Evolutionary conservation across 2,888 invertebrate species (phyloP), one percentile per base, ranked within the genome.

Genomic region (Eilema caniola): DNA sequence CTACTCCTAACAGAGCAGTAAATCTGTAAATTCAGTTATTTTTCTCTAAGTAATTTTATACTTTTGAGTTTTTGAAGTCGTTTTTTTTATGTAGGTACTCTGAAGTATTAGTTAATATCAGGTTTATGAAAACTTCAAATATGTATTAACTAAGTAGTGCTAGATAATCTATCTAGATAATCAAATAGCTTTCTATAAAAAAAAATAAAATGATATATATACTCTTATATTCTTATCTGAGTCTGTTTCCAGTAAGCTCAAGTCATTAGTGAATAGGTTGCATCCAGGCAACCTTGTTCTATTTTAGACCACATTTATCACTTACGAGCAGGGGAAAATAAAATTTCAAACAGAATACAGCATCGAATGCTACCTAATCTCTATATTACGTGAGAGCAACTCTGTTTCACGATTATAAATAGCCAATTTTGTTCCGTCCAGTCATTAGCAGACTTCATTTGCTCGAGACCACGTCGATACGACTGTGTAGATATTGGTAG

Each of bases 381-480:
- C n/a, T 0, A 53, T 53, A n/a, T n/a, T n/a, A 53, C 53, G 53
- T 53, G 53, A 53, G 53, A 53, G 20, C 20, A 20, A 8, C 53
- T 20, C 20, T 53, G n/a, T 20, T 53, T 1, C 47, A 20, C 20
- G 12, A 47, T 47, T 47, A 47, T 47, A 47, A 47, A 47, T 20
- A 5, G n/a, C 37, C 23, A 23, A 33, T 53, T 28, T 31, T 8
- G 61, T 59, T 28, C 28, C 41, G 37, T 59, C 63, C 65, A 67
- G 68, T 76, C 68, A 66, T 63, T 67, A 65, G n/a, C 37, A 4
- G 61, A 41, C 59, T 65, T 28, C 53, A 33, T 68, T 66, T 66
- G 64, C 63, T 20, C 33, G 53, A 12, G 31, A 28, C 41, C 8
- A 12, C 20, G 20, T 20, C 4, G 20, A 23, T 12, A 11, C 47